Conservation (phyloP, 1,140 invertebrate genomes). For the Vollenhovia emeryi region DNA sequence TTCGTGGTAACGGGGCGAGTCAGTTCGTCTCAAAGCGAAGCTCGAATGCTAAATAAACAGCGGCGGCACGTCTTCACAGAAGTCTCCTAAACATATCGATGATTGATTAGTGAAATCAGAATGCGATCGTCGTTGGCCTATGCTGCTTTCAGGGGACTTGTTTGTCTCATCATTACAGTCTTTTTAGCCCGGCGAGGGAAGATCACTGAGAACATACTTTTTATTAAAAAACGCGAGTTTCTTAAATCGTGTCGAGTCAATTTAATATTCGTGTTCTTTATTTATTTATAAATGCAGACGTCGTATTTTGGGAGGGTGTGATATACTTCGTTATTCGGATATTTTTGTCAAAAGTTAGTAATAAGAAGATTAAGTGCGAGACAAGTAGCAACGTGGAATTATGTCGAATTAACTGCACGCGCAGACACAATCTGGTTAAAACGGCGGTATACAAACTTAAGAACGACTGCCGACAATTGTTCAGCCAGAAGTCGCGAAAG, state of each 20-base stretch:
- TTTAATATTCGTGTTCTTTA: neutral
- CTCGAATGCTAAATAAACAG: constrained; percentile 71
- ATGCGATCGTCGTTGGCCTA: constrained; percentile 7
- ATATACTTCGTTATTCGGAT: neutral
- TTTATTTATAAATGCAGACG: neutral
- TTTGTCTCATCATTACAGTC: neutral
- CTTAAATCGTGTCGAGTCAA: neutral
- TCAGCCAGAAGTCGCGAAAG: constrained; percentile 62
- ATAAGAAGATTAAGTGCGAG: constrained; percentile 34
- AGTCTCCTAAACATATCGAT: constrained; percentile 67
- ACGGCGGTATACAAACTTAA: constrained; percentile 55
- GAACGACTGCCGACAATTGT: constrained; percentile 62
- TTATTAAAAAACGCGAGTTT: neutral
- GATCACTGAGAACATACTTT: neutral
- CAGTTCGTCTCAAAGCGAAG: constrained; percentile 65
- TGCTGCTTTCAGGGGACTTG: neutral
- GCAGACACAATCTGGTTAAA: constrained; percentile 63
- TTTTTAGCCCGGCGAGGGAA: neutral
- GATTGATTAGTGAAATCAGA: constrained; percentile 52
- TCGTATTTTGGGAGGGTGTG: neutral
- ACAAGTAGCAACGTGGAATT: constrained; percentile 1
- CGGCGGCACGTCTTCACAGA: constrained; percentile 60
- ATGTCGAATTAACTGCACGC: constrained; percentile 47
- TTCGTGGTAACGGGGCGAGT: constrained; percentile 65
- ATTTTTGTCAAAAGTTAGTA: neutral